Evolutionary conservation across 2,113 vertebrate species (phyloP), one percentile per base, ranked within the genome.

Genomic region (Callopanchax toddi): DNA sequence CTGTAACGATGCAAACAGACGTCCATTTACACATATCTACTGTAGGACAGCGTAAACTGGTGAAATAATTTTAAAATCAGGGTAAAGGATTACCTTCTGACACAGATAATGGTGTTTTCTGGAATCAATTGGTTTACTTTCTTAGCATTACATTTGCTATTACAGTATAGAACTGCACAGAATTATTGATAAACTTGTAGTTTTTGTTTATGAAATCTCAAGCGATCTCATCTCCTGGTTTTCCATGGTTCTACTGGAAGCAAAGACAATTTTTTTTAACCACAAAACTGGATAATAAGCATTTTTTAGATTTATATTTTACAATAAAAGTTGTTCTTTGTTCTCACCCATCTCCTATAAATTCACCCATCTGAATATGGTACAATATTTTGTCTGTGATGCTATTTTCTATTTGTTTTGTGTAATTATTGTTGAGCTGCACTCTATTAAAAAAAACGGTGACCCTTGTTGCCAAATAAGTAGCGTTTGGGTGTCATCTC

Each of bases 1-100:
- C 55, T 75, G 51, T 79, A 70, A 49, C 59, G 70, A 61, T 71
- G 71, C 57, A 53, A 44, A 53, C 46, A 39, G 21, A 45, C 55
- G 54, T 71, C 79, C 23, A 62, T 75, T 67, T 69, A 80, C 70
- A 66, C 58, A 45, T 52, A 62, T 90, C 89, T 89, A 89, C 86
- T 91, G 89, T 90, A 84, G 32, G 71, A 59, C 60, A 68, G 63
- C 29, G 43, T 6, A 74, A 79, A 78, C 74, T 79, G 60, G 75
- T 85, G 73, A 85, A 84, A 73, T n/a, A n/a, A n/a, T n/a, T 67
- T 36, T 72, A 62, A 40, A 72, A 70, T 81, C 71, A 71, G 70
- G 60, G 63, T 63, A 34, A 45, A 20, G 52, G 37, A 39, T 26
- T n/a, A 12, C 52, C 45, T 54, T 54, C 2, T 56, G 34, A 68